A percentile compares a stretch with the other conserved stretches of the same genome.
These are phyloP conservation scores for Apostichopus japonicus DNA, from an alignment of 35 echinoderm and acorn worm species.

Conservation along the genomic window DNA sequence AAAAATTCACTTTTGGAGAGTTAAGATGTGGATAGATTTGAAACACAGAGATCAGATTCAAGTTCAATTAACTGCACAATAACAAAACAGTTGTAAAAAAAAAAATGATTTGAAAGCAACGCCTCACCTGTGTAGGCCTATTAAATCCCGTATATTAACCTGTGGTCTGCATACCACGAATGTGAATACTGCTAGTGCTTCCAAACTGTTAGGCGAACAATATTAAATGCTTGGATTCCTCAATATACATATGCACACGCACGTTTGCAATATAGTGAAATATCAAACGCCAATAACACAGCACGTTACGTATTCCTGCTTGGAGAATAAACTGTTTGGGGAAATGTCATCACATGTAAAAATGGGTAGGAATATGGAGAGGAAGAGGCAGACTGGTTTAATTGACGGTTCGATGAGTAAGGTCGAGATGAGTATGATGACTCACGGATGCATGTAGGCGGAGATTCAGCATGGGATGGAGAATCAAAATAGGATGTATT, in stretches of 20 bases:
- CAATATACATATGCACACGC: background rate
- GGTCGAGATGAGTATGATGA: slow-evolving; percentile 10
- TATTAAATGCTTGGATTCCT: background rate
- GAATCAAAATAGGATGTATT: too few species aligned
- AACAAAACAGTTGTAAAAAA: background rate
- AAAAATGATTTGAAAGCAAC: background rate
- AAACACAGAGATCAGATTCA: too few species aligned
- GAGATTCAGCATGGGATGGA: background rate
- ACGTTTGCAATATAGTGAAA: background rate
- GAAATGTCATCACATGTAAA: slow-evolving; percentile 12
- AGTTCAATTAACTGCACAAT: background rate
- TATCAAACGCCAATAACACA: background rate
- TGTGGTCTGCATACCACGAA: background rate
- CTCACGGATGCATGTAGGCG: slow-evolving; percentile 14
- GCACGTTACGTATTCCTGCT: background rate
- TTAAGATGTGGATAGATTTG: too few species aligned
- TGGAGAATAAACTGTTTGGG: background rate
- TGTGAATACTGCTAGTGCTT: background rate
- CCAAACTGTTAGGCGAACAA: background rate
- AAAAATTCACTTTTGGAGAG: too few species aligned
- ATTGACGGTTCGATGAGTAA: slow-evolving; percentile 26
- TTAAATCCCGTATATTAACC: slow-evolving; percentile 6
- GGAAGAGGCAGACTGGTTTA: background rate
- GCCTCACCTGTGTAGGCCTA: background rate
- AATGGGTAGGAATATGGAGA: background rate